Base-by-base conservation (phyloP, 2,113 vertebrate species). In the Megaceryle torquata region DNA sequence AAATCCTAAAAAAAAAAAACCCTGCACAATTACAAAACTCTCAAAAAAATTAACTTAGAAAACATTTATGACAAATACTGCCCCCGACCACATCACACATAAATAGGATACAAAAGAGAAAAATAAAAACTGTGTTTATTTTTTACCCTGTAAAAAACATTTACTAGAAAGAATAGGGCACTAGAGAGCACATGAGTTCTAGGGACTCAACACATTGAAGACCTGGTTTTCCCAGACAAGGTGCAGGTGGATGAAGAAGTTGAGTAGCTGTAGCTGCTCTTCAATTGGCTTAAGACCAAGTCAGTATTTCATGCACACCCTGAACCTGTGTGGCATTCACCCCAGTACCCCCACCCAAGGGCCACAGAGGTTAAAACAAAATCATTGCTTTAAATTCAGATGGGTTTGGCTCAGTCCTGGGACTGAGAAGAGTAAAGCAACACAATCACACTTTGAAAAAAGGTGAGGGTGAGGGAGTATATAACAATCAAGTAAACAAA, bases 21-120 rank as follows among this genome's bases (percentile, higher is more conserved):
- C n/a, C n/a, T n/a, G n/a, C 57, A 29, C 51, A 87, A 82, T 82
- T 71, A 60, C 41, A 25, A 13, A 92, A 64, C 12, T 82, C 65
- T 86, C 1, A 13, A 88, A 93, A 94, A 91, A 7, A 93, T 94
- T 89, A 65, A 69, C 86, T 90, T 91, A 84, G 9, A 92, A 97
- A 96, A 95, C 12, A 4, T 48, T 63, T 18, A 54, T 33, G 60
- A n/a, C 76, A 96, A 91, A 93, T 24, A 43, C 48, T 77, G 70
- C 64, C 82, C 24, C 24, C 19, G 89, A 91, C 71, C 61, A 60
- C 65, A 82, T 41, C 41, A 13, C 48, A 92, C 7, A 91, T 84
- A 88, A 95, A 93, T 20, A 95, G 60, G 75, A 64, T 22, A 83
- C 2, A 37, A 86, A 65, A 76, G 13, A 69, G 24, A 8, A 53